A percentile compares a stretch with the other conserved stretches of the same genome.
phyloP scores from a whole-genome alignment of 2,888 invertebrate genomes.

The Ormyrus labotus region DNA sequence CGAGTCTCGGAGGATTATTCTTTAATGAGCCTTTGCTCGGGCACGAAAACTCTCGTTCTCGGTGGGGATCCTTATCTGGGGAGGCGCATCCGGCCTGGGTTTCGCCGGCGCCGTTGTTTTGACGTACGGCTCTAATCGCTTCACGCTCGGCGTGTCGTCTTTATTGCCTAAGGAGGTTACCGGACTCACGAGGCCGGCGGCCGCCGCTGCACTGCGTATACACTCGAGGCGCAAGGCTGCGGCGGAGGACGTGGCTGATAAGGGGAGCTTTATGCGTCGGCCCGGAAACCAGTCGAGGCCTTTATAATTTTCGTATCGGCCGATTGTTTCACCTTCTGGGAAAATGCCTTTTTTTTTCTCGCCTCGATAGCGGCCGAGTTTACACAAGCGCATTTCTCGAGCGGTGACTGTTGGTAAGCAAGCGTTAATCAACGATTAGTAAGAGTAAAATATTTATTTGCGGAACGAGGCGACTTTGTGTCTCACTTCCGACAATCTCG shows the following conservation, averaged over 20 bases:
- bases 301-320: not conserved
- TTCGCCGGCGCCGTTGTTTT: constrained; percentile 9
- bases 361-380: too few species aligned
- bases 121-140: constrained; percentile 49
- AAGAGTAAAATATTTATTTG: too few species aligned
- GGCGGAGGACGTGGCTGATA: constrained; percentile 46
- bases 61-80: constrained; percentile 35
- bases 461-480: not conserved
- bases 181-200: constrained; percentile 40
- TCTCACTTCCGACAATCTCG: too few species aligned
- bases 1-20: constrained; percentile 37
- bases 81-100: constrained; percentile 18
- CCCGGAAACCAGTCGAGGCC: constrained; percentile 9
- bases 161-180: constrained; percentile 48
- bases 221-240: constrained; percentile 42
- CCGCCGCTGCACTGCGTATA: not conserved
- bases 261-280: constrained; percentile 9
- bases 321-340: too few species aligned
- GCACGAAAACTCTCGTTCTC: not conserved
- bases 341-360: too few species aligned
- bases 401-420: too few species aligned
- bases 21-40: constrained; percentile 33
- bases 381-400: not conserved
- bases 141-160: constrained; percentile 51
- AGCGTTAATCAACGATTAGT: too few species aligned